Evolutionary conservation across 2,113 vertebrate species (phyloP).

Genomic region (Campylomormyrus tamandua): DNA sequence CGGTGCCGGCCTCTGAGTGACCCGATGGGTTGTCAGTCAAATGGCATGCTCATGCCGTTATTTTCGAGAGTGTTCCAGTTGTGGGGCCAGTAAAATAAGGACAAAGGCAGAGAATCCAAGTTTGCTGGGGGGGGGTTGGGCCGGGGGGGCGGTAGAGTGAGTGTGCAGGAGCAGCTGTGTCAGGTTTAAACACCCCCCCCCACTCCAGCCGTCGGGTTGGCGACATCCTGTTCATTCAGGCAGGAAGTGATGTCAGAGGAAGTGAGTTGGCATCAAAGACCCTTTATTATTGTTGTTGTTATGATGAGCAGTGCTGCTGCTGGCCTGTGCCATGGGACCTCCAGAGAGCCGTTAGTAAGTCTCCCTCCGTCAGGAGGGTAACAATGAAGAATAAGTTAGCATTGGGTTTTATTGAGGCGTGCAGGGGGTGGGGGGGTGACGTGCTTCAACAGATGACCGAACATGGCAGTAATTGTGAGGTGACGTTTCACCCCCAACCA

Average conservation of each 20-base stretch:
- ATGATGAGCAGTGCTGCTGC: not conserved
- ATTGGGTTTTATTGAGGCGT: no score
- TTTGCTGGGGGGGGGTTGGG: not conserved
- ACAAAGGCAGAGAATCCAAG: not conserved
- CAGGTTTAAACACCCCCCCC: not conserved
- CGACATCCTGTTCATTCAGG: not conserved
- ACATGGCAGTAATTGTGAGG: not conserved
- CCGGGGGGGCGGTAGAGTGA: not conserved
- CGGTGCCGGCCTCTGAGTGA: not conserved
- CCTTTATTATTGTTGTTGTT: not conserved
- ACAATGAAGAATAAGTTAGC: not conserved
- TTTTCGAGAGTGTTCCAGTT: not conserved
- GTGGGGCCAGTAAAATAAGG: not conserved
- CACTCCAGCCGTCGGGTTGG: not conserved
- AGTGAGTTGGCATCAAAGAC: not conserved
- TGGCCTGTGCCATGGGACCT: not conserved
- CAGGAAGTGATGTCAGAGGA: slow-evolving; percentile 18
- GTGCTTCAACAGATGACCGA: not conserved
- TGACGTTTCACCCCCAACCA: not conserved
- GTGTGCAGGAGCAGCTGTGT: not conserved
- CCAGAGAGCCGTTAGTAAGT: not conserved
- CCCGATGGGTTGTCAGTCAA: not conserved
- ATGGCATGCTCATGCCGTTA: not conserved
- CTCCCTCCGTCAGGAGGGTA: not conserved
- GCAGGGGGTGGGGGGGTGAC: not conserved